Percentiles rank a stretch among this genome's conserved stretches.
phyloP scores from a whole-genome alignment of 2,888 invertebrate genomes.

The Empis stercorea region DNA sequence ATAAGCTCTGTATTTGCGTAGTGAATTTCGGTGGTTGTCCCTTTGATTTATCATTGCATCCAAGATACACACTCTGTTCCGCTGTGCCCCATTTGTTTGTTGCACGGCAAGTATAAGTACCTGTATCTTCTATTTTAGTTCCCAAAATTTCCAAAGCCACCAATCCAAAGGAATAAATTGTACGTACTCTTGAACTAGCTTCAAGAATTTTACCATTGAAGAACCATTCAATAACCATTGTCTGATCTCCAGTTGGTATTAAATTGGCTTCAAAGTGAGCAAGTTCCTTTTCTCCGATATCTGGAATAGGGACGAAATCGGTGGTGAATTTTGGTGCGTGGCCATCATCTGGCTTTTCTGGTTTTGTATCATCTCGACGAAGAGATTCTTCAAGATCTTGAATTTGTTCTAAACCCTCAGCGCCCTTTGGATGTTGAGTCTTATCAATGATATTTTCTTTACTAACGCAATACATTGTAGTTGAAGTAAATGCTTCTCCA shows the following conservation, averaged over 20 bases:
- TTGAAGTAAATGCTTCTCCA: slow-evolving; percentile 86
- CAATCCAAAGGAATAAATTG: slow-evolving; percentile 95
- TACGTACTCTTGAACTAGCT: slow-evolving; percentile 80
- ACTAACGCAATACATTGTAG: slow-evolving; percentile 70
- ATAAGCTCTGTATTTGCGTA: slow-evolving; percentile 70
- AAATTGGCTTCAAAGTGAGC: slow-evolving; percentile 96
- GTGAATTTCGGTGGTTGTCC: slow-evolving; percentile 83
- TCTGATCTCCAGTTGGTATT: slow-evolving; percentile 85
- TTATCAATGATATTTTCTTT: slow-evolving; percentile 73
- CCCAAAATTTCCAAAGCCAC: slow-evolving; percentile 93
- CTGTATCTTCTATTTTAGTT: slow-evolving; percentile 84
- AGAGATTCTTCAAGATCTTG: slow-evolving; percentile 82
- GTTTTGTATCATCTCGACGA: slow-evolving; percentile 53
- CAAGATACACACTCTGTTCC: slow-evolving; percentile 69
- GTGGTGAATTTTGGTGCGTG: slow-evolving; percentile 81
- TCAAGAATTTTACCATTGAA: slow-evolving; percentile 81
- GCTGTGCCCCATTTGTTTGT: slow-evolving; percentile 82
- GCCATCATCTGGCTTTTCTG: slow-evolving; percentile 61
- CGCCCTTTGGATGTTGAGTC: slow-evolving; percentile 92
- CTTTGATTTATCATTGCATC: slow-evolving; percentile 70
- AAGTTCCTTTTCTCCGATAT: slow-evolving; percentile 87
- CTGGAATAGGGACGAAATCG: slow-evolving; percentile 67
- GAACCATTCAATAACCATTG: slow-evolving; percentile 92
- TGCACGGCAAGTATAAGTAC: slow-evolving; percentile 76
- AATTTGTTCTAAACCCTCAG: slow-evolving; percentile 80